These are phyloP conservation scores for Cheirogaleus major DNA, from an alignment of 2,797 vertebrate genomes.

Conservation along the genomic window DNA sequence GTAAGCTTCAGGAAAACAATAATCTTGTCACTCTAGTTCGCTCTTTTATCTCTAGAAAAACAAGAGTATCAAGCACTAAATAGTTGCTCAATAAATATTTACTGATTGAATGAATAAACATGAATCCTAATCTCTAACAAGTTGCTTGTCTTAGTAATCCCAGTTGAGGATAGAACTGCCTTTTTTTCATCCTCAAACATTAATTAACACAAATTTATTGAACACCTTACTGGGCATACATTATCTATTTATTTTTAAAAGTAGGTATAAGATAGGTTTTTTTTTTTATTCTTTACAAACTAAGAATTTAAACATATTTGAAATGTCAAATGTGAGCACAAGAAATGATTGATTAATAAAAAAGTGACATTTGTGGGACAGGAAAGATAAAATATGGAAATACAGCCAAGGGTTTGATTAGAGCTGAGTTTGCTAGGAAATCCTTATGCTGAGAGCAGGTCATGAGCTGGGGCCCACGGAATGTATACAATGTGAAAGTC, in stretches of 20 bases:
- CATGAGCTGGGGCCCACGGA: not conserved
- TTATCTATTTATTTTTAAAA: not conserved
- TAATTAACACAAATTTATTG: not conserved
- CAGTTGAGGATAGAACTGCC: not conserved
- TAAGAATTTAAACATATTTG: not conserved
- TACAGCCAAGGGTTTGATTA: not conserved
- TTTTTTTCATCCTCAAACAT: not conserved
- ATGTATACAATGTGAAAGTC: not conserved
- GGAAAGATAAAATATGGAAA: not conserved
- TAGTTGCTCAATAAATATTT: slow-evolving; percentile 8
- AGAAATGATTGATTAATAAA: not conserved
- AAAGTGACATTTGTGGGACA: not conserved
- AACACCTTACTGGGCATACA: not conserved
- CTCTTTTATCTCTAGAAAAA: not conserved
- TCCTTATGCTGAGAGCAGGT: not conserved
- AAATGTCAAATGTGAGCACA: not conserved
- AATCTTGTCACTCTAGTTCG: not conserved
- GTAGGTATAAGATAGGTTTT: not conserved
- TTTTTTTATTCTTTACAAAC: not conserved
- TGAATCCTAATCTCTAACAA: not conserved
- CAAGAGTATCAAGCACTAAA: not conserved
- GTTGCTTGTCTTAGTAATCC: not conserved
- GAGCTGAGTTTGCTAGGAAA: not conserved
- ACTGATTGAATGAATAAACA: not conserved
- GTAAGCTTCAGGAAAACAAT: not conserved